Conservation (phyloP, 2,888 invertebrate species). For the Polyommatus iphigenia region DNA sequence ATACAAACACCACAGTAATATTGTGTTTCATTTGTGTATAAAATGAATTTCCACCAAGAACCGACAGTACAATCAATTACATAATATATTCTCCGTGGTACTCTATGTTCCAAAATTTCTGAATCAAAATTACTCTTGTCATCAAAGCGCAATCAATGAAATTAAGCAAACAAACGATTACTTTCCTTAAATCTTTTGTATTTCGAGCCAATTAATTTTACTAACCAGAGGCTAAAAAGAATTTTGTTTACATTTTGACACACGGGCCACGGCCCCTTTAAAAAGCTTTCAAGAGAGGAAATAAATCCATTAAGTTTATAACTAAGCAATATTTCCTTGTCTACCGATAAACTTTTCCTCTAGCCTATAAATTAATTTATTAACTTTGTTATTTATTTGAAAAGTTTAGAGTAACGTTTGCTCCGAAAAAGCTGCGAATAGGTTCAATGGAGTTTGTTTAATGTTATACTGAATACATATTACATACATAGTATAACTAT, state of each 20-base stretch:
- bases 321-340: constrained; percentile 29
- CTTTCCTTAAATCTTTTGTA: background rate
- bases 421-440: constrained; percentile 13
- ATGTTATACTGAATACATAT: background rate
- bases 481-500: background rate
- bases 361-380: constrained; percentile 31
- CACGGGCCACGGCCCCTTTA: background rate
- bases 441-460: background rate
- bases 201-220: background rate
- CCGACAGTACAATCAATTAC: too few species aligned
- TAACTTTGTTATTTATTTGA: constrained; percentile 28
- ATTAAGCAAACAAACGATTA: too few species aligned
- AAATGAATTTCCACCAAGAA: too few species aligned
- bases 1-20: too few species aligned
- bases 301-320: constrained; percentile 23
- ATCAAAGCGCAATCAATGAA: too few species aligned
- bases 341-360: constrained; percentile 25
- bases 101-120: too few species aligned
- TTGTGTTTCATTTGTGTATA: too few species aligned
- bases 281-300: constrained; percentile 2
- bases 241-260: constrained; percentile 10
- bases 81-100: too few species aligned
- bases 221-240: background rate
- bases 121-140: too few species aligned
- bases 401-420: constrained; percentile 20